phyloP scores from a whole-genome alignment of 1,140 invertebrate species.

The Euglossa dilemma region DNA sequence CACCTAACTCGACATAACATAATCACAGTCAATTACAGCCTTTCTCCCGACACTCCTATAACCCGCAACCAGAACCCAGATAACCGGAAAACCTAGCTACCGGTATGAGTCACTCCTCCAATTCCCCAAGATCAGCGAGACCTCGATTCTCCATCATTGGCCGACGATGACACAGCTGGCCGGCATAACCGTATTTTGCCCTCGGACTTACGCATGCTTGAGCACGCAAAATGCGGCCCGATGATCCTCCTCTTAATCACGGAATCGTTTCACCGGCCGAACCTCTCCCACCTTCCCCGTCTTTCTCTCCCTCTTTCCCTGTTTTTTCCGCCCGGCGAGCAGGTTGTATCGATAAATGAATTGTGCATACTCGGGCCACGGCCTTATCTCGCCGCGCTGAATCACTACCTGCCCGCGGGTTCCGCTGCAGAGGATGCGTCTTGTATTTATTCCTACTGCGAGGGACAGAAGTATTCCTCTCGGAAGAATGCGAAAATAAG shows the following conservation, averaged over 20 bases:
- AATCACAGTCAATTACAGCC: slow-evolving; percentile 10
- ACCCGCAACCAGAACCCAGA: background rate
- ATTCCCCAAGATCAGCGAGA: slow-evolving; percentile 1
- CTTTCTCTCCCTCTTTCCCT: background rate
- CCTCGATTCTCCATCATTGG: background rate
- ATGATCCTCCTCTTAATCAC: slow-evolving; percentile 65
- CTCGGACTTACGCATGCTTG: slow-evolving; percentile 70
- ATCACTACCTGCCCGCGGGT: slow-evolving; percentile 29
- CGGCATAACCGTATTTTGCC: slow-evolving; percentile 75
- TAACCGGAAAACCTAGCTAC: slow-evolving; percentile 11
- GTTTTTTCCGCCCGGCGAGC: background rate
- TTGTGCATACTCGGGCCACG: slow-evolving; percentile 41
- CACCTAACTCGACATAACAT: background rate
- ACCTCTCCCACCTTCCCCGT: background rate
- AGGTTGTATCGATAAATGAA: slow-evolving; percentile 55
- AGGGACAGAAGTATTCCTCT: no score
- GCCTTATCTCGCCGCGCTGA: slow-evolving; percentile 54
- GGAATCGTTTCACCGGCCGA: slow-evolving; percentile 48
- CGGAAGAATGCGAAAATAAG: background rate
- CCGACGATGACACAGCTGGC: slow-evolving; percentile 70
- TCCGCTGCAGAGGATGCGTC: background rate
- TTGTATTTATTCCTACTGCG: background rate
- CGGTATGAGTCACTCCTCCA: slow-evolving; percentile 2
- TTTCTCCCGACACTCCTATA: slow-evolving; percentile 14
- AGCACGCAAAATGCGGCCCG: slow-evolving; percentile 63